These are phyloP conservation scores for Gambusia yucatana DNA, from an alignment of 2,797 vertebrate species.

Conservation along the genomic window DNA sequence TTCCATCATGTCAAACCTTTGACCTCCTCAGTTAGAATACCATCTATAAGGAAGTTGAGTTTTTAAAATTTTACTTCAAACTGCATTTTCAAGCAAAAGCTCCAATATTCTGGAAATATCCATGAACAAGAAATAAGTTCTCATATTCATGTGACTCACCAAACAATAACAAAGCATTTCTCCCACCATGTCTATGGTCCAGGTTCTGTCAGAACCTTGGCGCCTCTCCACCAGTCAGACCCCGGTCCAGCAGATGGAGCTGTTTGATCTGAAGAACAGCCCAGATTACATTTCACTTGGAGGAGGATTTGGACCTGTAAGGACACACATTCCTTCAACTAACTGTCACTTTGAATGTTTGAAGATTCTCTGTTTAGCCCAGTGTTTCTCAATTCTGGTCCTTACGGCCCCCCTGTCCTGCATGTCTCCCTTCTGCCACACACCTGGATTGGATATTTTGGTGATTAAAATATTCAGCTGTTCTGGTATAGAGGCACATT, in stretches of 20 bases:
- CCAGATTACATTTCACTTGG: constrained; percentile 87
- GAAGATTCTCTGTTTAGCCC: not conserved
- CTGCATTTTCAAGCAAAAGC: not conserved
- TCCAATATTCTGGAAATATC: not conserved
- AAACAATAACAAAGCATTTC: not conserved
- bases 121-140: not conserved
- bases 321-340: constrained; percentile 19
- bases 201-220: constrained; percentile 89
- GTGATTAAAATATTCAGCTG: no score
- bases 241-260: constrained; percentile 85
- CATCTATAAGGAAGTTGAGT: not conserved
- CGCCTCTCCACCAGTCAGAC: constrained; percentile 90
- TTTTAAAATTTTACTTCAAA: not conserved
- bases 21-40: not conserved
- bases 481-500: no score
- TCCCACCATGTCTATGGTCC: not conserved
- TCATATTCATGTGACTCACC: not conserved
- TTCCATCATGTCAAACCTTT: not conserved
- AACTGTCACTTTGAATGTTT: not conserved
- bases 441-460: no score
- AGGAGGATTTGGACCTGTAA: constrained; percentile 91
- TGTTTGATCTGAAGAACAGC: constrained; percentile 87
- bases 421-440: no score
- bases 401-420: no score
- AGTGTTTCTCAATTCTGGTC: no score